Base-by-base conservation (phyloP, 2,113 vertebrate species). In the Albula goreensis region DNA sequence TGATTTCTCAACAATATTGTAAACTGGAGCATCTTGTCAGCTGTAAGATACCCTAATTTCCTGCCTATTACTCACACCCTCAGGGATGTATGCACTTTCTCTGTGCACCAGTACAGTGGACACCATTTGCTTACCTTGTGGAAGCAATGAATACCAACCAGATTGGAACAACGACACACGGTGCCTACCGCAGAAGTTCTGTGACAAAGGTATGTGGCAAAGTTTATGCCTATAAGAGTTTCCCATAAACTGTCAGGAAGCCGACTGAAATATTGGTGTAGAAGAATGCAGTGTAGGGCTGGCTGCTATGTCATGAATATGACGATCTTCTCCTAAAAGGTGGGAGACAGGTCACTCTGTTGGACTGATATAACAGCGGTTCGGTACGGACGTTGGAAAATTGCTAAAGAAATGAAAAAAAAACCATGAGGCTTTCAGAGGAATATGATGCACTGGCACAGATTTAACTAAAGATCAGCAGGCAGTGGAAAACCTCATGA, bases 151-250 rank as follows among this genome's bases (percentile, higher is more conserved):
- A 84, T 99, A 99, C 87, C 94, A 98, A 92, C 95, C 97, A 0
- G 91, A 92, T 88, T 98, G 95, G 96, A 99, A 96, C 50, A 93
- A 93, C 5, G 92, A 97, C 81, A 90, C 85, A 0, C 94, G 90
- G 56, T 99, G 98, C 81, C 86, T 95, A 11, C 93, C 92, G 50
- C 97, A 98, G 89, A 97, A 96, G 92, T 95, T 95, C 86, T 99
- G 98, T 51, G 98, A 99, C 74, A 81, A 89, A 84, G 96, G 98
- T 99, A 88, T 94, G 97, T 88, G n/a, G n/a, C 70, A 31, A n/a
- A 17, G 41, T 25, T 25, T 15, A 17, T 53, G 41, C 22, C n/a
- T 84, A 17, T 8, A 50, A 49, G 10, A 48, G 10, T 78, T 48
- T 48, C 10, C 41, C 41, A 78, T 78, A 48, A n/a, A 48, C 57